Evolutionary conservation across 1,140 invertebrate genomes (phyloP).

Genomic region (Subanguina moxae): DNA sequence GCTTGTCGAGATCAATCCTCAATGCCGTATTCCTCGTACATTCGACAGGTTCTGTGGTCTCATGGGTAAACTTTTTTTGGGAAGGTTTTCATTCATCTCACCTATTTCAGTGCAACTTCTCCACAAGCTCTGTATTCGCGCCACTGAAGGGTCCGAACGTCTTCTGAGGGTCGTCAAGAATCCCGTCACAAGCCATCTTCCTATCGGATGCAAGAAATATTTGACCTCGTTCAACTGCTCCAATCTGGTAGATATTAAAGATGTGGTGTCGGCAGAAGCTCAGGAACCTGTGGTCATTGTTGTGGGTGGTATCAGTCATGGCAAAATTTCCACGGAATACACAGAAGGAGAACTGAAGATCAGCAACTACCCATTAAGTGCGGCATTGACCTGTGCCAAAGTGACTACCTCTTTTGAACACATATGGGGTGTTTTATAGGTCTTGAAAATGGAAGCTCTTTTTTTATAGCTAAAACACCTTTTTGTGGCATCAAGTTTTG

Average conservation of each 20-base stretch:
- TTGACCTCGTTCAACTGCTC: constrained; percentile 82
- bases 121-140: constrained; percentile 85
- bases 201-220: constrained; percentile 86
- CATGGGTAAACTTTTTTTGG: constrained; percentile 91
- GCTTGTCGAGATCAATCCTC: constrained; percentile 94
- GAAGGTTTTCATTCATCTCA: too few species aligned
- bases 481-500: too few species aligned
- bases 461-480: too few species aligned
- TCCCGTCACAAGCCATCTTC: constrained; percentile 86
- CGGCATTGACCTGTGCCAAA: constrained; percentile 89
- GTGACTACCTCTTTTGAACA: constrained; percentile 95
- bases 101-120: constrained; percentile 82
- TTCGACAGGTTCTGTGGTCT: constrained; percentile 96
- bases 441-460: not conserved
- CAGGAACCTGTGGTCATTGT: constrained; percentile 69
- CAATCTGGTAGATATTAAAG: constrained; percentile 71
- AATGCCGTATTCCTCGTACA: constrained; percentile 93
- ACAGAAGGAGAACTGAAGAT: constrained; percentile 84
- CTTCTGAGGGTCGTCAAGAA: constrained; percentile 92
- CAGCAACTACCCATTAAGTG: constrained; percentile 91
- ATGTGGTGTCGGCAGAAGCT: constrained; percentile 69
- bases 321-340: constrained; percentile 83
- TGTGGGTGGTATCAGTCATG: constrained; percentile 94
- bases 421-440: constrained; percentile 73
- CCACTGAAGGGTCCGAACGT: constrained; percentile 81